A percentile compares a stretch with the other conserved stretches of the same genome.
These are phyloP conservation scores for Plutomurus gul DNA, from an alignment of 1,140 invertebrate species.

Conservation along the genomic window DNA sequence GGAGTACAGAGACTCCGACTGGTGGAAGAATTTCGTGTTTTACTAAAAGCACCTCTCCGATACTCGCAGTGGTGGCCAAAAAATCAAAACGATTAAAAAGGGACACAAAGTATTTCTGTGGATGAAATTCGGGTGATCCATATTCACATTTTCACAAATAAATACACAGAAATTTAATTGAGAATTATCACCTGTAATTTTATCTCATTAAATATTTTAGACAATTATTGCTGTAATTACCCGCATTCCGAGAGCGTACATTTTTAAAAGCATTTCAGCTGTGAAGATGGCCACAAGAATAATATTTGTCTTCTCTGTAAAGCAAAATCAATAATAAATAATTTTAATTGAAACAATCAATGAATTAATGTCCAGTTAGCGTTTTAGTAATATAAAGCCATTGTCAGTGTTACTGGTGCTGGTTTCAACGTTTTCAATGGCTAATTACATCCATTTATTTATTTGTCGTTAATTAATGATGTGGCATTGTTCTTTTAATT, in stretches of 20 bases:
- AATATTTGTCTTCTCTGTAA: slow-evolving; percentile 88
- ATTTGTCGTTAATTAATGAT: no score
- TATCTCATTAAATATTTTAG: no score
- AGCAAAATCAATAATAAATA: no score
- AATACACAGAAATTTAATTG: not conserved
- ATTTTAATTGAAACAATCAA: no score
- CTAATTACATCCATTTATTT: no score
- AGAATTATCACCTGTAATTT: no score
- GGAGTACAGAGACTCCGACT: slow-evolving; percentile 90
- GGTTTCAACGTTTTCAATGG: no score
- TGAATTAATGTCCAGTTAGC: no score
- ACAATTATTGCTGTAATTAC: no score
- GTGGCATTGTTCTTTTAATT: no score
- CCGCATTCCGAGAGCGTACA: slow-evolving; percentile 98
- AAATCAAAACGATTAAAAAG: slow-evolving; percentile 96
- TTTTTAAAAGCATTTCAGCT: slow-evolving; percentile 98
- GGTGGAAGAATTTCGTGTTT: slow-evolving; percentile 76
- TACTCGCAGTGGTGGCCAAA: slow-evolving; percentile 95
- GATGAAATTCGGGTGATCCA: slow-evolving; percentile 48
- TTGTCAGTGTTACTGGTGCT: no score
- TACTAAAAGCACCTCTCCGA: slow-evolving; percentile 88
- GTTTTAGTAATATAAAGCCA: no score
- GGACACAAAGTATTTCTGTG: slow-evolving; percentile 92
- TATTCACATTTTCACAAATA: not conserved
- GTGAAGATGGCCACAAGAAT: slow-evolving; percentile 98